A percentile compares a stretch with the other conserved stretches of the same genome.
Conservation (phyloP, 2,797 vertebrate species). For the Sebastes steindachneri region DNA sequence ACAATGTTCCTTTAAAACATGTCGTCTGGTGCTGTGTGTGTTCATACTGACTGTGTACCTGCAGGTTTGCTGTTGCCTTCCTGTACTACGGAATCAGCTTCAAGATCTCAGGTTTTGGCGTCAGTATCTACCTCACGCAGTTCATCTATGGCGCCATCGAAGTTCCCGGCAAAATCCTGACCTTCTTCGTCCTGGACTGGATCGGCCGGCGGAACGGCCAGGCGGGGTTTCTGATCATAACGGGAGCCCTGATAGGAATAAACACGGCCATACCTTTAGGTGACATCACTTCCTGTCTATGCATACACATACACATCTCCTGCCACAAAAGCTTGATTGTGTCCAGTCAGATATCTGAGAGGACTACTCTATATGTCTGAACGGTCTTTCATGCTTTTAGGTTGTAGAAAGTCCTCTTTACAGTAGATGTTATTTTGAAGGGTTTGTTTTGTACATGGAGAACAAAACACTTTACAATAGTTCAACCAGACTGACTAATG, state of each 20-base stretch:
- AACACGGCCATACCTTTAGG: conserved; percentile 74
- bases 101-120: conserved; percentile 84
- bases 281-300: conserved; percentile 26
- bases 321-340: background rate
- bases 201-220: conserved; percentile 83
- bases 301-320: background rate
- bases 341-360: background rate
- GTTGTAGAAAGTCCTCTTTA: background rate
- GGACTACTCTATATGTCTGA: background rate
- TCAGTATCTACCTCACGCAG: conserved; percentile 87
- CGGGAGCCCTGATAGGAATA: conserved; percentile 72
- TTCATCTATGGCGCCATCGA: conserved; percentile 87
- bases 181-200: conserved; percentile 80
- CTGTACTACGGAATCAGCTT: conserved; percentile 90
- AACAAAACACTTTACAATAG: background rate
- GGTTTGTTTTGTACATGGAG: background rate
- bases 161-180: conserved; percentile 84
- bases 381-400: background rate
- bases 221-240: conserved; percentile 79
- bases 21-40: background rate
- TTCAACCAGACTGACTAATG: background rate
- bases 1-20: background rate
- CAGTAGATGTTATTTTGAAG: background rate
- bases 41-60: background rate
- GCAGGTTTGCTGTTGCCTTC: conserved; percentile 89